Evolutionary conservation across 2,888 invertebrate species (phyloP), one percentile per base, ranked within the genome.

Genomic region (Orthonevra nobilis): DNA sequence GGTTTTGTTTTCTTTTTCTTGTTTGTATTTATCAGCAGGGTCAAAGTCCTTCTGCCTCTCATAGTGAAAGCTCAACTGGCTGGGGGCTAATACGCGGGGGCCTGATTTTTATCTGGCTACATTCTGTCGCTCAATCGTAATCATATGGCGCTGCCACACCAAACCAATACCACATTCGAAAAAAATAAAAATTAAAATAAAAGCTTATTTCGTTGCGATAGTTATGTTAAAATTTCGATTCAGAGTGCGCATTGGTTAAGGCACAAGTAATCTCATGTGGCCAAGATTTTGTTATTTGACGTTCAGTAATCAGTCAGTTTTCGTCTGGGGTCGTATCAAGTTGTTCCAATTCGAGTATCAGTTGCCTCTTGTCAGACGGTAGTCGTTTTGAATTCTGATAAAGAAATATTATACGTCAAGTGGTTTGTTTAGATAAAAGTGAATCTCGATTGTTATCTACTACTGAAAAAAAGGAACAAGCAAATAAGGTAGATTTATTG

Each of bases 271-370:
- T 74, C 73, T 50, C 32, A 7, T 58, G 42, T 26, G 48, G 23
- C 56, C 42, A 48, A 42, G 72, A 77, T 77, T 72, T 26, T 52
- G 40, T 28, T 46, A 40, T 48, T 38, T 40, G 40, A 40, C 38
- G 56, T 64, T 72, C 44, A 77, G 56, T 54, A 77, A 72, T 77
- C 77, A 77, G 77, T 70, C 72, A 64, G 70, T 54, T 46, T 64
- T 44, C 19, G 70, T 63, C 58, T 58, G 38, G 38, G 30, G 38
- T 52, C 36, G 52, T 14, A 32, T 38, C 52, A 66, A 74, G 60
- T 60, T 52, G 73, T 23, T 12, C 26, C 6, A 7, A 32, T 14
- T 46, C 9, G n/a, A 28, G 20, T 36, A 61, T n/a, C 52, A 28
- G 19, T 7, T 14, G 17, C 63, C 46, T n/a, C n/a, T n/a, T n/a